These are phyloP conservation scores for Danio tinwini DNA, from an alignment of 2,797 vertebrate genomes.

Conservation along the genomic window DNA sequence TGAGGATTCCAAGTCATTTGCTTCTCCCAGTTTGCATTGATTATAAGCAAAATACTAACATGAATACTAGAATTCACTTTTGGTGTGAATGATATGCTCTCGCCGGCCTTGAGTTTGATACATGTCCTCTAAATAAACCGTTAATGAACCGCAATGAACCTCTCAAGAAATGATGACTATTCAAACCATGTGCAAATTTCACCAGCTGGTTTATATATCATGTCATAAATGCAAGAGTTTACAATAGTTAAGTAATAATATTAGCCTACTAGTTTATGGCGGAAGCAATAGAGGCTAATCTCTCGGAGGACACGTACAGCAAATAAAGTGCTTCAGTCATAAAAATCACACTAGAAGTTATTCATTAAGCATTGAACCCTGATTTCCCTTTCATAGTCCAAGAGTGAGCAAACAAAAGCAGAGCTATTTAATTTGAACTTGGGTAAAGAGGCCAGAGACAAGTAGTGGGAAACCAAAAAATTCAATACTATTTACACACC, in stretches of 20 bases:
- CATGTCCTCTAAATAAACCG: neutral
- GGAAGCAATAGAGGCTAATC: constrained; percentile 54
- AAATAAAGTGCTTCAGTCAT: constrained; percentile 17
- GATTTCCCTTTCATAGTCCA: constrained; percentile 48
- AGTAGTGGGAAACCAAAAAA: neutral
- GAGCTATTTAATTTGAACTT: constrained; percentile 35
- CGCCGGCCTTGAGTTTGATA: no score
- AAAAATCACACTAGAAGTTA: constrained; percentile 50
- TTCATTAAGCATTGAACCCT: constrained; percentile 51
- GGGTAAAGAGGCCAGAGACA: constrained; percentile 1
- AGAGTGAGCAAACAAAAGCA: constrained; percentile 48
- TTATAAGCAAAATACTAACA: no score
- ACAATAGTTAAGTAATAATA: constrained; percentile 31
- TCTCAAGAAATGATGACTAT: constrained; percentile 24
- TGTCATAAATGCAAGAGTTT: constrained; percentile 6
- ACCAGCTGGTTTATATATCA: constrained; percentile 12
- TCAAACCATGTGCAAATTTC: neutral
- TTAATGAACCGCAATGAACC: neutral
- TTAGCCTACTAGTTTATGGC: constrained; percentile 41
- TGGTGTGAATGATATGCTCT: no score
- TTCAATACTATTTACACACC: constrained; percentile 33
- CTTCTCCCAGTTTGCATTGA: no score
- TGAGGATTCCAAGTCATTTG: no score
- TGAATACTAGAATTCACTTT: no score
- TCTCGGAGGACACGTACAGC: constrained; percentile 19